Evolutionary conservation across 2,888 invertebrate species (phyloP).

Genomic region (Napeogenes inachia): DNA sequence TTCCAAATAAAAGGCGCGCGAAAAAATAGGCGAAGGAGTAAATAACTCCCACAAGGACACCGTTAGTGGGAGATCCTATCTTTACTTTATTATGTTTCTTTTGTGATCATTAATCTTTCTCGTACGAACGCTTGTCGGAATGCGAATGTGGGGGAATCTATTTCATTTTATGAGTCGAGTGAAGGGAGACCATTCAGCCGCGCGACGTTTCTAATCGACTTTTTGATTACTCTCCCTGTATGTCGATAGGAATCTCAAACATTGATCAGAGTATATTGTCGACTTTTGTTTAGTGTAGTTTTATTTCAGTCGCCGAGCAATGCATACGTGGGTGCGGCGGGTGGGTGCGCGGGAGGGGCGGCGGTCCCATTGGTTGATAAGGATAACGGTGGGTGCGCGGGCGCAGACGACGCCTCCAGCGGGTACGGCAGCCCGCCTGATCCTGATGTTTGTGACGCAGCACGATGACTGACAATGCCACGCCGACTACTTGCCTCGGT

Average conservation of each 20-base stretch:
- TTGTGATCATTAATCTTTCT: conserved; percentile 79
- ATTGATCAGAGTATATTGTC: conserved; percentile 44
- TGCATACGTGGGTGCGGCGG: conserved; percentile 55
- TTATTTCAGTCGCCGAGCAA: conserved; percentile 62
- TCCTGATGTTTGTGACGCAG: conserved; percentile 79
- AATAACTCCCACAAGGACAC: conserved; percentile 77
- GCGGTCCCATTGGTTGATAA: conserved; percentile 57
- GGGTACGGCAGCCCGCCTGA: conserved; percentile 87
- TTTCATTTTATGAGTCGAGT: conserved; percentile 77
- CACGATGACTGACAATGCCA: conserved; percentile 70
- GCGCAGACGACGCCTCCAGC: conserved; percentile 84
- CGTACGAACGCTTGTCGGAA: conserved; percentile 78
- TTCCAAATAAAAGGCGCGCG: conserved; percentile 39
- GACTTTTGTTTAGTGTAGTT: conserved; percentile 28
- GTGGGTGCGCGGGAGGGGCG: conserved; percentile 50
- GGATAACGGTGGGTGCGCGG: conserved; percentile 65
- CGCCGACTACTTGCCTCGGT: conserved; percentile 74
- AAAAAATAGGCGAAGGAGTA: conserved; percentile 71
- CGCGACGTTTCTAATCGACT: conserved; percentile 77
- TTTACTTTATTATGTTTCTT: conserved; percentile 78
- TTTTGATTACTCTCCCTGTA: conserved; percentile 73
- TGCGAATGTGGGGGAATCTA: conserved; percentile 78
- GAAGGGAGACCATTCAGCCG: conserved; percentile 71
- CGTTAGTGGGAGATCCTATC: conserved; percentile 77
- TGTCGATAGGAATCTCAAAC: conserved; percentile 49